Base-by-base conservation (phyloP, 2,113 vertebrate species). In the Dipodomys merriami region DNA sequence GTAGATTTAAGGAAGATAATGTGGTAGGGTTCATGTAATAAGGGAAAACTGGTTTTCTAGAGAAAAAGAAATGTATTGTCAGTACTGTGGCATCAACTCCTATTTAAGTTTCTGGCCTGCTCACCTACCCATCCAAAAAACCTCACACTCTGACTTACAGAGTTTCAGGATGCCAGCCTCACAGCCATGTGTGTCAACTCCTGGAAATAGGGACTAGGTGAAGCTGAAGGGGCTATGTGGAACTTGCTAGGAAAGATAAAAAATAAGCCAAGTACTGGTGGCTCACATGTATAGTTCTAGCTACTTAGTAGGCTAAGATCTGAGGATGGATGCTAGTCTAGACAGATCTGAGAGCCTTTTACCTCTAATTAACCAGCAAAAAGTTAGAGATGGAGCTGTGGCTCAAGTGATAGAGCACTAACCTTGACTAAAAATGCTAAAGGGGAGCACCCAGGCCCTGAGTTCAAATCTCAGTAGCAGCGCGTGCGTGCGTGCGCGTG, bases 401-500 rank as follows among this genome's bases (percentile, higher is more conserved):
- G 53, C 53, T 57, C 53, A 57, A 16, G 53, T 57, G 53, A 13
- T 18, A 57, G 53, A 57, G 53, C 53, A 57, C 53, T 18, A 57
- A 4, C 15, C 53, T 57, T 57, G 53, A 57, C 12, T 57, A 57
- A 57, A 57, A 57, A 13, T 18, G 53, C 53, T 57, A 57, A 57
- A 15, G 53, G 15, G 53, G 11, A 57, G 15, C 15, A 13, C 53
- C 53, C 53, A 57, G 53, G 53, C 53, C 53, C 53, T 16, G 53
- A 57, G 53, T 57, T 57, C 53, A 57, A 57, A 57, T 57, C 16
- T 16, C 12, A 57, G 15, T 57, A 13, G 16, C 53, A 57, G 39
- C 39, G 5, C 5, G 5, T 5, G 1, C 39, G 3, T 1, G 5
- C 39, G 3, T 5, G 5, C 39, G 1, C 39, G 3, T 1, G 5